Conservation (phyloP, 1,140 invertebrate genomes). For the Drosophila paulistorum region DNA sequence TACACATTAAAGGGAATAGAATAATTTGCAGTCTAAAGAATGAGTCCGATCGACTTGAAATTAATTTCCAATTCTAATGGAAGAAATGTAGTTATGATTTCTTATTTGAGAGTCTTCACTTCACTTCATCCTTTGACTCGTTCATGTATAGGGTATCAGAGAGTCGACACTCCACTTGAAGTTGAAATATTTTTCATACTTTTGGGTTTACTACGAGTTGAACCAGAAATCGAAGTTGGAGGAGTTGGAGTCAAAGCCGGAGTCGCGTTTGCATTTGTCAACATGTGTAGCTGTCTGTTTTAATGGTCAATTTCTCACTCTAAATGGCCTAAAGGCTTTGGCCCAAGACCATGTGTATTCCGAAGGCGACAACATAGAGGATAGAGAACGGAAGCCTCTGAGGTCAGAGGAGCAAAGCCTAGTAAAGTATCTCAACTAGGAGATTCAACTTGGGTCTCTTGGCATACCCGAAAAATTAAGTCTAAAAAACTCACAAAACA, state of each 20-base stretch:
- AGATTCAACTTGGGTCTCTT: background rate
- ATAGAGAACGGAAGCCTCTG: background rate
- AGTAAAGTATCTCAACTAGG: background rate
- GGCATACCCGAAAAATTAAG: too few species aligned
- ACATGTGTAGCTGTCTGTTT: conserved; percentile 79
- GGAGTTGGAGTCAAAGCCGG: conserved; percentile 13
- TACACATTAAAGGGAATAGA: too few species aligned
- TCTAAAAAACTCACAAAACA: too few species aligned
- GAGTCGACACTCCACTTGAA: background rate
- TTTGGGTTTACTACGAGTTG: background rate
- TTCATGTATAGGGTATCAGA: background rate
- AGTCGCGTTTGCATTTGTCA: conserved; percentile 77
- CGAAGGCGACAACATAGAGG: background rate
- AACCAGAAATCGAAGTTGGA: background rate
- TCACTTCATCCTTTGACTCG: too few species aligned
- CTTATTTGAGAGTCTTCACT: too few species aligned
- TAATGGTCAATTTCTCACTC: conserved; percentile 83
- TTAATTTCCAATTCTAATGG: too few species aligned
- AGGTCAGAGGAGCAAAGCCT: conserved; percentile 14
- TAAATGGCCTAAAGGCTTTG: conserved; percentile 64
- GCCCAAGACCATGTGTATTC: conserved; percentile 16
- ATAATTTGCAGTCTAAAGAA: too few species aligned
- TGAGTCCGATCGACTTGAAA: too few species aligned
- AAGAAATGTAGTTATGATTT: too few species aligned
- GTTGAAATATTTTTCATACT: background rate